Conservation (phyloP, 2,113 vertebrate species). For the Tringa solitaria region DNA sequence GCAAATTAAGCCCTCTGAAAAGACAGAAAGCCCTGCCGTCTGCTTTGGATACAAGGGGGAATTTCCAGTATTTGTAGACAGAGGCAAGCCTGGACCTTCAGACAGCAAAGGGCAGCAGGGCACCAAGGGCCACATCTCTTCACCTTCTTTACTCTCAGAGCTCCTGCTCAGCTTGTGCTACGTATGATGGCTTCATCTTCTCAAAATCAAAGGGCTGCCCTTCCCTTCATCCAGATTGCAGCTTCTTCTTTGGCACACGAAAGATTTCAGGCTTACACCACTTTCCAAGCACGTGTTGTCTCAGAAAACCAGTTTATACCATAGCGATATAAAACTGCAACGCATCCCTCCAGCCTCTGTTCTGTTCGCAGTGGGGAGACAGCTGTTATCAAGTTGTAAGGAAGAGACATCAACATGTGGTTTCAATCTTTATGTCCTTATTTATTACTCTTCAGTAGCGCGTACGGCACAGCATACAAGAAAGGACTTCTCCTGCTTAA, state of each 20-base stretch:
- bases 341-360: background rate
- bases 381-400: background rate
- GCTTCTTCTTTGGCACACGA: background rate
- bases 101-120: accelerated
- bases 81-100: background rate
- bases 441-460: background rate
- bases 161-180: background rate
- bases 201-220: background rate
- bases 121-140: background rate
- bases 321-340: accelerated
- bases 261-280: background rate
- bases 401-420: background rate
- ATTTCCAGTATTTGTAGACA: background rate
- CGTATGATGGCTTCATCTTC: background rate
- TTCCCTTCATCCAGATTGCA: background rate
- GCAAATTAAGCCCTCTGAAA: background rate
- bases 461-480: background rate
- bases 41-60: background rate
- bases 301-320: background rate
- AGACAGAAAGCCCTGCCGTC: background rate
- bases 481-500: background rate
- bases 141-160: background rate
- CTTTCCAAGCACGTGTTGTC: background rate
- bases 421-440: background rate
- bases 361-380: background rate